phyloP scores from a whole-genome alignment of 2,797 vertebrate species.

The Aulostomus chinensis region DNA sequence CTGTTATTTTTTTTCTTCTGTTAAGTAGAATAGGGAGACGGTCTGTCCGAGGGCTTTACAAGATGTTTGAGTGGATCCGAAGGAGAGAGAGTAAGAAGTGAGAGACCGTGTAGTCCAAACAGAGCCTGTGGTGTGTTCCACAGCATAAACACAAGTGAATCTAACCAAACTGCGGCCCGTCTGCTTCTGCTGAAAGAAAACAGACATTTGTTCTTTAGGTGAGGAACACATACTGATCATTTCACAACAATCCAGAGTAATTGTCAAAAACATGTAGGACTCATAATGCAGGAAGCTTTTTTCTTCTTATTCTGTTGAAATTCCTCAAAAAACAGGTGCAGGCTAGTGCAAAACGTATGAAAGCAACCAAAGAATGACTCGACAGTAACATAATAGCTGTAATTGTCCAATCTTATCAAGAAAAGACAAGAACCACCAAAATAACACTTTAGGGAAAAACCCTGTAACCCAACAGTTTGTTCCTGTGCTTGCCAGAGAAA shows the following conservation, averaged over 20 bases:
- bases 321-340: too few species aligned
- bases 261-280: too few species aligned
- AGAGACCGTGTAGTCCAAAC: constrained; percentile 30
- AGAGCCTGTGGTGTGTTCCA: constrained; percentile 28
- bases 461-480: constrained; percentile 57
- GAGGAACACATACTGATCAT: too few species aligned
- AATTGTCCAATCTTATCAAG: constrained; percentile 56
- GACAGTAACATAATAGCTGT: constrained; percentile 38
- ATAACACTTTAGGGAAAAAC: constrained; percentile 59
- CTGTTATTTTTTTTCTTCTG: constrained; percentile 40
- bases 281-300: too few species aligned
- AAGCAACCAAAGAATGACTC: constrained; percentile 28
- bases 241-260: too few species aligned
- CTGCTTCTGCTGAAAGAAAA: too few species aligned
- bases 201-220: too few species aligned
- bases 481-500: constrained; percentile 38
- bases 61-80: constrained; percentile 40
- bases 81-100: constrained; percentile 10
- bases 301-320: too few species aligned
- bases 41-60: constrained; percentile 41
- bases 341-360: too few species aligned
- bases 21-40: constrained; percentile 41
- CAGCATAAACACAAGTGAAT: constrained; percentile 35
- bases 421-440: constrained; percentile 47
- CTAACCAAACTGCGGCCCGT: constrained; percentile 23